Base-by-base conservation (phyloP, 2,113 vertebrate genomes). In the Lampris megalopsis region DNA sequence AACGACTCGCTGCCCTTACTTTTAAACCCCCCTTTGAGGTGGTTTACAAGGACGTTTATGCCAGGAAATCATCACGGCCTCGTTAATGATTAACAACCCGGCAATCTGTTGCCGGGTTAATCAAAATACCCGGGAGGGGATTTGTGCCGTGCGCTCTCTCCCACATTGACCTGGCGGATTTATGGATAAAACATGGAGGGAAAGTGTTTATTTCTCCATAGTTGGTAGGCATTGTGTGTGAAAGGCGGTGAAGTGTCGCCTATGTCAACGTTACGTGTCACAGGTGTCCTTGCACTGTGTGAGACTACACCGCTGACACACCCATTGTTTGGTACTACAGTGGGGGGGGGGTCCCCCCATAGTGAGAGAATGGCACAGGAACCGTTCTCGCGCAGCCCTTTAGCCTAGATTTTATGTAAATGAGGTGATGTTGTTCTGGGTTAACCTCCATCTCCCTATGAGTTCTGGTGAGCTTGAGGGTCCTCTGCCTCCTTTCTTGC, bases 81-180 rank as follows among this genome's bases (percentile, higher is more conserved):
- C 88, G 91, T 93, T 76, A 93, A 92, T 94, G 76, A 92, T 94
- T 93, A 74, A 93, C 75, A 24, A 24, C 24, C 24, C 54, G 73
- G 36, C 89, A 93, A 85, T 89, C 88, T 92, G 91, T 74, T 81
- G 9, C 58, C 49, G 47, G 49, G n/a, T 65, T 75, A 79, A 67
- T 66, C 48, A 24, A 24, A 24, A 24, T 24, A 24, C 24, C 24
- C 24, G 75, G 60, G 24, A 13, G 38, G 65, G 5, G 9, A 73
- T 49, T 41, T 41, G 58, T 70, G 68, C 53, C 54, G 24, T 37
- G 2, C 10, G 9, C 35, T 13, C 59, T 63, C 35, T 66, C 41
- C 4, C 6, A 35, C 5, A 8, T 6, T 65, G 4, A 37, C 47
- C 61, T 37, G 2, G 36, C 37, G 43, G 9, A 49, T 52, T 42